phyloP scores from a whole-genome alignment of 2,888 invertebrate species.

The Malthinus flaveolus region DNA sequence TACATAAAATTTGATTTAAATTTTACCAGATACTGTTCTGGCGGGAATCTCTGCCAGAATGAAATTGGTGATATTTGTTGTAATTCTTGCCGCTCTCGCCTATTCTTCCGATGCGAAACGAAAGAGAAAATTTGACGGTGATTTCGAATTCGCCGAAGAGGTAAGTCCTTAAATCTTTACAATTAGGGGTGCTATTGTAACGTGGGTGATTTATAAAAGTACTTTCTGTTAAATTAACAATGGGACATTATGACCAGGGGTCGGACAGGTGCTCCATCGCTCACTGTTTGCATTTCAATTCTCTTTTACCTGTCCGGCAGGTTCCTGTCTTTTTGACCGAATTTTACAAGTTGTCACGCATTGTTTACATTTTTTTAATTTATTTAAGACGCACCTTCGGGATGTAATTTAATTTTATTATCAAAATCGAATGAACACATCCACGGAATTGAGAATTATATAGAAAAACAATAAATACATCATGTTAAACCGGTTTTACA shows the following conservation, averaged over 20 bases:
- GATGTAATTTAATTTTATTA: slow-evolving; percentile 2
- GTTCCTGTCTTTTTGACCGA: slow-evolving; percentile 36
- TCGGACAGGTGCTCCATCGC: slow-evolving; percentile 31
- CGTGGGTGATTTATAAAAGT: slow-evolving; percentile 7
- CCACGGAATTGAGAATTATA: background rate
- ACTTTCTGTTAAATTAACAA: slow-evolving; percentile 17
- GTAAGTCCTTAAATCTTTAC: slow-evolving; percentile 54
- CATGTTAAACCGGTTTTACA: slow-evolving; percentile 2
- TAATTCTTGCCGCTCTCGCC: slow-evolving; percentile 51
- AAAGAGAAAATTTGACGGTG: slow-evolving; percentile 75
- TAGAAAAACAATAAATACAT: background rate
- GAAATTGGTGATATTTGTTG: slow-evolving; percentile 54
- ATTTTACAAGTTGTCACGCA: slow-evolving; percentile 22
- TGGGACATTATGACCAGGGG: slow-evolving; percentile 12
- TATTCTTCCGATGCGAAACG: slow-evolving; percentile 58
- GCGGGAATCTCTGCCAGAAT: slow-evolving; percentile 44
- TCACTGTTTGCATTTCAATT: slow-evolving; percentile 32
- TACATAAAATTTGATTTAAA: slow-evolving; percentile 18
- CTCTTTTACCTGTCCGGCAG: slow-evolving; percentile 42
- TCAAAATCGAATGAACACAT: background rate
- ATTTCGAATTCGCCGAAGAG: slow-evolving; percentile 80
- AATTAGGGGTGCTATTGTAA: slow-evolving; percentile 7
- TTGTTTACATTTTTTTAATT: slow-evolving; percentile 24
- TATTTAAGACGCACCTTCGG: slow-evolving; percentile 2
- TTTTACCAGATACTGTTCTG: slow-evolving; percentile 14